A percentile compares a stretch with the other conserved stretches of the same genome.
These are phyloP conservation scores for Fulmarus glacialis DNA, from an alignment of 2,113 vertebrate genomes.

Conservation along the genomic window DNA sequence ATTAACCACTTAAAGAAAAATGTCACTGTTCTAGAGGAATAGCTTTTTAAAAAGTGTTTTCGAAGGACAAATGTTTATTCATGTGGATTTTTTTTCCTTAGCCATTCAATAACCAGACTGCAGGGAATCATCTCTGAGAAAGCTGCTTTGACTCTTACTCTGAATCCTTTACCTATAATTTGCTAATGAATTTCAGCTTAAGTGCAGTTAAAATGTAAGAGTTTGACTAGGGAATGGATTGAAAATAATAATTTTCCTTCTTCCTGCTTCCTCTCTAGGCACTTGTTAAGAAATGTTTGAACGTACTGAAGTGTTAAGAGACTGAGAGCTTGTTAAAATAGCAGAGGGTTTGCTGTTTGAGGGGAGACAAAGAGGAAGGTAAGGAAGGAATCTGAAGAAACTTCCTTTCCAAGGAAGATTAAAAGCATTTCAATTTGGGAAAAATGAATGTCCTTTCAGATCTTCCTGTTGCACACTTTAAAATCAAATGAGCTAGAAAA, in stretches of 20 bases:
- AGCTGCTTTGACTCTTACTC: background rate
- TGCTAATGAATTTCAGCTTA: conserved; percentile 44
- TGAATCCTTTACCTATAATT: conserved; percentile 10
- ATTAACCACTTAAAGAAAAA: conserved; percentile 17
- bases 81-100: background rate
- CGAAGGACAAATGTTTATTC: background rate
- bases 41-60: background rate
- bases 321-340: conserved; percentile 36
- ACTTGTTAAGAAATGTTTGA: conserved; percentile 28
- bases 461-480: conserved; percentile 22
- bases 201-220: conserved; percentile 14
- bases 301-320: background rate
- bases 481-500: conserved; percentile 53
- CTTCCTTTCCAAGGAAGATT: conserved; percentile 28
- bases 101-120: background rate
- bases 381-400: conserved; percentile 3
- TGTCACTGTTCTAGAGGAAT: background rate
- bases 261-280: conserved; percentile 12
- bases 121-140: background rate
- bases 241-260: conserved; percentile 38
- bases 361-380: background rate
- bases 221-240: background rate
- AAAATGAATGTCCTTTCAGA: conserved; percentile 26
- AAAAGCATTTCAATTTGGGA: conserved; percentile 16
- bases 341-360: conserved; percentile 1